phyloP scores from a whole-genome alignment of 2,113 vertebrate genomes.

The Sclerurus mexicanus region DNA sequence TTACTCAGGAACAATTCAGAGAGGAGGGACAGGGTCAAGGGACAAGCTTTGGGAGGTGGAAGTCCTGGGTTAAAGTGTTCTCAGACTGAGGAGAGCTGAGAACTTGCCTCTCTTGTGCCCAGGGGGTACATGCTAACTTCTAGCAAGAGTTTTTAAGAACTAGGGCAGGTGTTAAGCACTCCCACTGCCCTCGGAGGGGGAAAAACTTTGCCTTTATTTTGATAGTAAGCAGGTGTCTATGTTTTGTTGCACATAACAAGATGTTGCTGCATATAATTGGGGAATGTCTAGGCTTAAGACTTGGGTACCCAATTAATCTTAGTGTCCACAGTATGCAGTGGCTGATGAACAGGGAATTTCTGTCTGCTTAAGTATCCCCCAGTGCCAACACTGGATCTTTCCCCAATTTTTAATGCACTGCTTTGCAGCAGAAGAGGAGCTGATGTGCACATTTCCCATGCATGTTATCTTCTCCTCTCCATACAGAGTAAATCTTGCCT shows the following conservation, averaged over 20 bases:
- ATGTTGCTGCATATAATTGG: background rate
- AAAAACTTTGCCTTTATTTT: background rate
- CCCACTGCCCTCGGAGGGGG: fast-evolving
- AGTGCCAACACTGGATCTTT: background rate
- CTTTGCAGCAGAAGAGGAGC: background rate
- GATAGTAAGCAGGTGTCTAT: background rate
- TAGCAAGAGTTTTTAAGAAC: background rate
- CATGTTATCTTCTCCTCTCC: background rate
- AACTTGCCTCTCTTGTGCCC: background rate
- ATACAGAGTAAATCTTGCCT: background rate
- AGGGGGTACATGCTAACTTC: background rate
- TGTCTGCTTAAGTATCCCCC: background rate
- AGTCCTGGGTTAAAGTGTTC: background rate
- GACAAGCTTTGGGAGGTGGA: background rate
- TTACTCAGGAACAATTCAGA: background rate
- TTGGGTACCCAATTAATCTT: background rate
- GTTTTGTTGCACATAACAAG: background rate
- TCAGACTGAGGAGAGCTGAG: background rate
- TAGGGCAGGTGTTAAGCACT: background rate
- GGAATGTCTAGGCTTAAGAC: background rate
- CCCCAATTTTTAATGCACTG: background rate
- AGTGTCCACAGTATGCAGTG: background rate
- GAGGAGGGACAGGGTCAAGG: background rate
- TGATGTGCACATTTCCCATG: background rate
- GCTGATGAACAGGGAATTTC: background rate